Percentiles rank a stretch among this genome's conserved stretches.
Evolutionary conservation across 1,140 invertebrate genomes (phyloP).

Genomic region (Melipona quadrifasciata): DNA sequence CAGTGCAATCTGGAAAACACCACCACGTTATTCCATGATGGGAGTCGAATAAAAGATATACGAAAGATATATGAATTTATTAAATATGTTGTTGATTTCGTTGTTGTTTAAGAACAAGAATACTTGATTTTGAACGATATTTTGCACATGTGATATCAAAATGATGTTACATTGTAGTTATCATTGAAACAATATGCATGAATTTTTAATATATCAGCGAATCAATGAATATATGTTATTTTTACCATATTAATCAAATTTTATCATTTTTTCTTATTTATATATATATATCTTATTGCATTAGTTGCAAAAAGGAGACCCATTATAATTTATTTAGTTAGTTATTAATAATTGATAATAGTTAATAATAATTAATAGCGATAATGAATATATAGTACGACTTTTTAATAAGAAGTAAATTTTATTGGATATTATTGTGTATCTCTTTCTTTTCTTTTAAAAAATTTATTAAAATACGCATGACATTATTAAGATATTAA

Average conservation of each 20-base stretch:
- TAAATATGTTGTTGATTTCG: conserved; percentile 15
- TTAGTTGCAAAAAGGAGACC: neutral
- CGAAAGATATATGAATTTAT: neutral
- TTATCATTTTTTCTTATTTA: conserved; percentile 35
- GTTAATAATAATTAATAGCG: conserved; percentile 21
- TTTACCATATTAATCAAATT: neutral
- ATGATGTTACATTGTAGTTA: conserved; percentile 13
- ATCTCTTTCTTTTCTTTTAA: neutral
- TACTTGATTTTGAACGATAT: neutral
- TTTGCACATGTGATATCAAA: conserved; percentile 27
- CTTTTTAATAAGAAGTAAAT: conserved; percentile 40
- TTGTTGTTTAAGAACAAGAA: neutral
- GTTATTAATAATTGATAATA: conserved; percentile 25
- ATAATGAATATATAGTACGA: neutral
- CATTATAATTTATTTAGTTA: neutral
- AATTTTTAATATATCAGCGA: neutral
- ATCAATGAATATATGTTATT: conserved; percentile 13
- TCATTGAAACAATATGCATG: conserved; percentile 1
- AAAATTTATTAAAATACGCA: neutral
- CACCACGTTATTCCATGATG: conserved; percentile 83
- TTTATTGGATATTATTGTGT: conserved; percentile 30
- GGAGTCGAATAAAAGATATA: conserved; percentile 20
- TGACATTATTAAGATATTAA: neutral
- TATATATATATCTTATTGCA: conserved; percentile 14
- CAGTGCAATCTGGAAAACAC: conserved; percentile 87